phyloP scores from a whole-genome alignment of 2,797 vertebrate genomes.

The Lophura swinhoii region DNA sequence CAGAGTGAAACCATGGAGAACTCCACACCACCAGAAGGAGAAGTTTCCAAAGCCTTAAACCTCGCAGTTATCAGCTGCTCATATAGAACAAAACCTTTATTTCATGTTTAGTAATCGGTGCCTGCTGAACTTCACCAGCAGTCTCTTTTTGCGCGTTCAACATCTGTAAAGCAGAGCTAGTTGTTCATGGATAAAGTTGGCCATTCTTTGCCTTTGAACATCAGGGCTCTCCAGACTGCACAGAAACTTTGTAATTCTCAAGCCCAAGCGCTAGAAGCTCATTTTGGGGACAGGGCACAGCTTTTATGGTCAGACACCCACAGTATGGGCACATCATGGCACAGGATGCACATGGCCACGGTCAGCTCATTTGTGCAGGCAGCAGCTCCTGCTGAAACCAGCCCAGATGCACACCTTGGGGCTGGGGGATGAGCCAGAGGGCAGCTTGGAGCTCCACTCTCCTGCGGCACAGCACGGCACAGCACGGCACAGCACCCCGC shows the following conservation, averaged over 20 bases:
- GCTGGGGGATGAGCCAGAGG: not conserved
- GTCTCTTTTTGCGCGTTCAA: not conserved
- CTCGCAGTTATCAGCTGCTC: not conserved
- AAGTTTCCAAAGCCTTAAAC: not conserved
- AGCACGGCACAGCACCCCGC: too few species aligned
- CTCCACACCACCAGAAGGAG: not conserved
- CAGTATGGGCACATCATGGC: not conserved
- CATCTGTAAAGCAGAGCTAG: not conserved
- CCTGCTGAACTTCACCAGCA: not conserved
- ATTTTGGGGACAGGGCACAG: fast-evolving
- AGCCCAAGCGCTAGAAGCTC: fast-evolving
- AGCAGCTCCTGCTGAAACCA: not conserved
- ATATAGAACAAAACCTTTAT: not conserved
- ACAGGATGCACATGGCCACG: not conserved
- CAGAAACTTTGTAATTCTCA: not conserved
- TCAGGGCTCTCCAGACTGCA: too few species aligned
- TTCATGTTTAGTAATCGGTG: not conserved
- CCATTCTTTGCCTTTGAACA: not conserved
- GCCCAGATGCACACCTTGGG: not conserved
- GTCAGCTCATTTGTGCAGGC: not conserved
- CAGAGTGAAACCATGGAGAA: not conserved
- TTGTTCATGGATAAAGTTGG: not conserved
- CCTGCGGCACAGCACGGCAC: not conserved
- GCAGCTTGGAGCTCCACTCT: not conserved
- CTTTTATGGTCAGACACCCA: not conserved